Evolutionary conservation across 53 echinoderm and acorn worm species (phyloP).

Genomic region (Paelopatides confundens): DNA sequence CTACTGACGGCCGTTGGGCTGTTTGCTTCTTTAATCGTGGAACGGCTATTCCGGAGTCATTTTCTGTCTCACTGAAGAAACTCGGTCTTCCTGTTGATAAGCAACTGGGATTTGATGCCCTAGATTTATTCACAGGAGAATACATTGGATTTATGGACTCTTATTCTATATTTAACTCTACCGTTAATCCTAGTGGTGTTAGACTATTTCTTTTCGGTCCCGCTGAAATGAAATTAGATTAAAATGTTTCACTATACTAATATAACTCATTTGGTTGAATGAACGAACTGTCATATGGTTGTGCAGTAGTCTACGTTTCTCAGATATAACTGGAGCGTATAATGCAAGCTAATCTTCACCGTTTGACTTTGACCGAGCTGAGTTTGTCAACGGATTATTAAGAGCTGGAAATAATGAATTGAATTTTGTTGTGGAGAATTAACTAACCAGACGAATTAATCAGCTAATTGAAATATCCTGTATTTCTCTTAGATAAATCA

Average conservation of each 20-base stretch:
- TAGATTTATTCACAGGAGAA: constrained; percentile 62
- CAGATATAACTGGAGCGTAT: too few species aligned
- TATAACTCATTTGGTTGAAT: too few species aligned
- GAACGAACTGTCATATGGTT: too few species aligned
- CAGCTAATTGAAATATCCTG: not conserved
- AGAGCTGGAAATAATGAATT: too few species aligned
- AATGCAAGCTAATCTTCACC: too few species aligned
- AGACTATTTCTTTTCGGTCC: constrained; percentile 27
- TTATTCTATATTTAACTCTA: constrained; percentile 42
- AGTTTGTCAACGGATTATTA: too few species aligned
- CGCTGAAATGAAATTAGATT: not conserved
- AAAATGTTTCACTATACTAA: too few species aligned
- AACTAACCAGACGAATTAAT: too few species aligned
- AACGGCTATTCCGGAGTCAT: constrained; percentile 7
- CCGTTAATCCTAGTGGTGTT: constrained; percentile 49
- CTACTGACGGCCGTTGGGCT: constrained; percentile 40
- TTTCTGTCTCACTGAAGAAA: constrained; percentile 59
- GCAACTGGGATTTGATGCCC: constrained; percentile 67
- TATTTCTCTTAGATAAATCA: constrained; percentile 38
- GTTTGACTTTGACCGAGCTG: too few species aligned
- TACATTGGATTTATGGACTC: constrained; percentile 62
- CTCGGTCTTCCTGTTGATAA: constrained; percentile 65
- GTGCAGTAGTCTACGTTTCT: too few species aligned
- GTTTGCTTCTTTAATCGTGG: constrained; percentile 66
- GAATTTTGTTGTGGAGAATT: too few species aligned